A percentile compares a stretch with the other conserved stretches of the same genome.
These are phyloP conservation scores for Heliocidaris tuberculata DNA, from an alignment of 35 echinoderm and acorn worm genomes.

Conservation along the genomic window DNA sequence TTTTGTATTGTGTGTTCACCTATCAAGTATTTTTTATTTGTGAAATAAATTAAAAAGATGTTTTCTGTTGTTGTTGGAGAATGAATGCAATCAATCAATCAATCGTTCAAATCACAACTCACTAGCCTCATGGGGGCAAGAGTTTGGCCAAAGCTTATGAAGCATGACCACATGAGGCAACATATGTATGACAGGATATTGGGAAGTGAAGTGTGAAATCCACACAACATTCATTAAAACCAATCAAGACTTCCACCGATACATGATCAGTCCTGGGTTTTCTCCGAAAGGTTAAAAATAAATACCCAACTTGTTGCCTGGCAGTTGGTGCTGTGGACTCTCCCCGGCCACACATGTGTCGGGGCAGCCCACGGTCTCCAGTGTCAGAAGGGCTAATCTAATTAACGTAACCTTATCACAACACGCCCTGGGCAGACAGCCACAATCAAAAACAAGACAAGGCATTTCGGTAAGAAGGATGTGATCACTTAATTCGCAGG, in stretches of 20 bases:
- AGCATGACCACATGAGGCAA: neutral
- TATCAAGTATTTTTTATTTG: no score
- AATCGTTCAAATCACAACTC: no score
- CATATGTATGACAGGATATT: neutral
- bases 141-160: neutral
- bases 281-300: neutral
- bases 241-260: neutral
- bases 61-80: no score
- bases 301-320: neutral
- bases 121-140: no score
- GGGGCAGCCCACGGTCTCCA: neutral
- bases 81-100: no score
- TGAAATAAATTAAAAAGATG: no score
- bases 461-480: neutral
- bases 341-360: neutral
- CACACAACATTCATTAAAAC: neutral
- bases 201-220: neutral
- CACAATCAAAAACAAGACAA: neutral
- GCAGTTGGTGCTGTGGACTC: neutral
- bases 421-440: neutral
- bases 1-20: no score
- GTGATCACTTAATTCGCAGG: neutral
- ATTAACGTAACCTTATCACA: constrained; percentile 7
- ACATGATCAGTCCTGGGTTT: neutral
- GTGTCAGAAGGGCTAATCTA: neutral